Base-by-base conservation (phyloP, 2,113 vertebrate species). In the Catagonus wagneri region DNA sequence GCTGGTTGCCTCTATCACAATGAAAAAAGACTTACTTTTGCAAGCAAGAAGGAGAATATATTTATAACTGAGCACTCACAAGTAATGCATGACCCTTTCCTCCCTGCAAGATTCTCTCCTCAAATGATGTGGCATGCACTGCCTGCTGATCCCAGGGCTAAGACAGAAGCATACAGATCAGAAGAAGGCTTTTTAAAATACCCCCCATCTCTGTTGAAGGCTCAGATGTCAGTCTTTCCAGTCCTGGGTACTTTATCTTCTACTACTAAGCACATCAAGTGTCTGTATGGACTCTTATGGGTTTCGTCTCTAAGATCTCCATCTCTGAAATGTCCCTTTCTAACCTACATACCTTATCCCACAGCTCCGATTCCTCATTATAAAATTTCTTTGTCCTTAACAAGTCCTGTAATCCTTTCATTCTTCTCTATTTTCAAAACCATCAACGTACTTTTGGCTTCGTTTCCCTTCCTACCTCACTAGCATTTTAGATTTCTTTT, bases 351-450 rank as follows among this genome's bases (percentile, higher is more conserved):
- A 50, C 36, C 52, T 32, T n/a, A 75, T 29, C 34, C 5, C 60
- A 92, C 2, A 14, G 60, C 27, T 78, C 69, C 66, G 65, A 75
- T 16, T 71, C 17, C 22, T 79, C 63, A 32, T 60, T 71, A 65
- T 68, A 84, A 79, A 75, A 75, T 39, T 50, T 79, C 34, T 87
- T 78, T 72, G 52, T 63, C 52, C 34, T 92, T 84, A 78, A 9
- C 63, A 83, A 74, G 23, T 94, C 76, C 32, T 90, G 15, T 7
- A 63, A 81, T 69, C 50, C 68, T 83, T 93, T 85, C 20, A 44
- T 16, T 34, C 56, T 66, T 52, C 78, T 96, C 74, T 96, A 4
- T 58, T 96, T 93, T 95, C 80, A 94, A 92, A 96, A 90, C 83
- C 63, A 86, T 52, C 50, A 80, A 44, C 7, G 61, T 6, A 36